Conservation (phyloP, 2,888 invertebrate genomes). For the Chrysina gloriosa region DNA sequence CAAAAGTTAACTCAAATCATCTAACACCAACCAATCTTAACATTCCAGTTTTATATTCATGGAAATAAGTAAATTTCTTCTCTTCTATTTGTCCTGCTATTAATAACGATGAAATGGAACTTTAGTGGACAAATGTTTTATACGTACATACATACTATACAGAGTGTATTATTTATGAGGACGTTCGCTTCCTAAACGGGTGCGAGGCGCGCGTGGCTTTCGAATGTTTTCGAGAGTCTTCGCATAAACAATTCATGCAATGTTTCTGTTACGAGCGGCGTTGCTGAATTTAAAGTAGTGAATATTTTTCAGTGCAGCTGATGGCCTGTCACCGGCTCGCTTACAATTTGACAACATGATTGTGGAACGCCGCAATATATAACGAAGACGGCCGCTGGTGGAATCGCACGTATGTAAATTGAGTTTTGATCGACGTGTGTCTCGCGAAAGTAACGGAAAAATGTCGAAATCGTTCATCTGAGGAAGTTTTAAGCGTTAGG, state of each 20-base stretch:
- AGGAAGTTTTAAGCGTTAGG: not conserved
- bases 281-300: conserved; percentile 59
- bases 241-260: conserved; percentile 39
- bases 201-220: conserved; percentile 25
- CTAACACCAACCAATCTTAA: too few species aligned
- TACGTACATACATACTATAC: not conserved
- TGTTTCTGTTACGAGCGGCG: conserved; percentile 36
- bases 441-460: not conserved
- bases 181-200: conserved; percentile 12
- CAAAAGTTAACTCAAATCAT: too few species aligned
- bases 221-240: conserved; percentile 25
- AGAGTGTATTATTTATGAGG: conserved; percentile 27
- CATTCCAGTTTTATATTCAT: too few species aligned
- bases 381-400: conserved; percentile 42
- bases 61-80: too few species aligned
- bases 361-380: conserved; percentile 55
- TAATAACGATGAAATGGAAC: too few species aligned
- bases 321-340: conserved; percentile 58
- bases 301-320: conserved; percentile 58
- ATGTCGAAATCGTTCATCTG: not conserved
- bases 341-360: conserved; percentile 62
- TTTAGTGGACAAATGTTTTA: not conserved
- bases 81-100: too few species aligned
- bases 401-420: conserved; percentile 20
- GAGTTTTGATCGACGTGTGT: conserved; percentile 6